A percentile compares a stretch with the other conserved stretches of the same genome.
Evolutionary conservation across 2,888 invertebrate species (phyloP).

Genomic region (Mamestra brassicae): DNA sequence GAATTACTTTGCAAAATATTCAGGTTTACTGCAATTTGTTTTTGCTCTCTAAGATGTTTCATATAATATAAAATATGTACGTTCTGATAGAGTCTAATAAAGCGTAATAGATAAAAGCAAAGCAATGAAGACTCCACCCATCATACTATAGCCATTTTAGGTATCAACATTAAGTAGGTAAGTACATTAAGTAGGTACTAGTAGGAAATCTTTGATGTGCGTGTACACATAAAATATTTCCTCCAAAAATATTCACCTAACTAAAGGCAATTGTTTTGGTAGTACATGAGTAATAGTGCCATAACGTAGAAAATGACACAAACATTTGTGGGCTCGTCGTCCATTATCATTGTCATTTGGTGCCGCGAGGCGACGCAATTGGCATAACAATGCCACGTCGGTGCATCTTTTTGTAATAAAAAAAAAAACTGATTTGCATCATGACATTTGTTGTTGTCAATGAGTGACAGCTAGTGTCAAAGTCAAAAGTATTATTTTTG

Average conservation of each 20-base stretch:
- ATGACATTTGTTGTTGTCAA: constrained; percentile 73
- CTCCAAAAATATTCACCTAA: constrained; percentile 16
- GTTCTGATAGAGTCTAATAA: too few species aligned
- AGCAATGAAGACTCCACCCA: too few species aligned
- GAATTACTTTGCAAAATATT: too few species aligned
- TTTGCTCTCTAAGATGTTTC: too few species aligned
- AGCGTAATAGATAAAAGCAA: too few species aligned
- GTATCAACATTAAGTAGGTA: too few species aligned
- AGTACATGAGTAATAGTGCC: constrained; percentile 57
- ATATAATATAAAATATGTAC: too few species aligned
- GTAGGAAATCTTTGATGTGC: too few species aligned
- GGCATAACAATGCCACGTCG: constrained; percentile 77
- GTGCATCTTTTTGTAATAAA: constrained; percentile 75
- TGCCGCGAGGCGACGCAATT: constrained; percentile 70
- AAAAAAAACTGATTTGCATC: constrained; percentile 79
- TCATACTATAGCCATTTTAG: too few species aligned
- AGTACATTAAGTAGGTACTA: too few species aligned
- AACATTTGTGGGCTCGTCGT: constrained; percentile 70
- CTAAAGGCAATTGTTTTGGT: constrained; percentile 57
- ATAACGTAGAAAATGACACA: constrained; percentile 60
- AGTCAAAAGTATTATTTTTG: constrained; percentile 62
- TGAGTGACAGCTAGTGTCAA: constrained; percentile 67
- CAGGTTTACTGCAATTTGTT: too few species aligned
- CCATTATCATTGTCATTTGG: constrained; percentile 74
- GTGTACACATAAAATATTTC: not conserved